These are phyloP conservation scores for Umimayanthus kanabou DNA, from an alignment of 92 coral and sea anemone species.

Conservation along the genomic window DNA sequence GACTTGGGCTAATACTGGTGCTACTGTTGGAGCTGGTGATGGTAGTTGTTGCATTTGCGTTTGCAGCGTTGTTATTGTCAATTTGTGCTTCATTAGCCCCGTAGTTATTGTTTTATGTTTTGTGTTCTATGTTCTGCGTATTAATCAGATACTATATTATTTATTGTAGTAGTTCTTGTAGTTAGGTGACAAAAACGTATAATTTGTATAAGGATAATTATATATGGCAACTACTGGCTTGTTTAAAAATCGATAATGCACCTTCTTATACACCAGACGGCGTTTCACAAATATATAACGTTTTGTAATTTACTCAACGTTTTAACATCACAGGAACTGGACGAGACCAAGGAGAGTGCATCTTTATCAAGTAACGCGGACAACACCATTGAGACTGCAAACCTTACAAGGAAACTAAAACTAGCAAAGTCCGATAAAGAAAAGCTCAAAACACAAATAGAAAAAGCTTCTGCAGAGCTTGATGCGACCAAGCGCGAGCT, in stretches of 20 bases:
- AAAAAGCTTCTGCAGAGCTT: conserved; percentile 8
- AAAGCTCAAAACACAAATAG: neutral
- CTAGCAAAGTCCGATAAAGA: neutral
- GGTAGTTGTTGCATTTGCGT: too few species aligned
- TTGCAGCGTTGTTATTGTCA: too few species aligned
- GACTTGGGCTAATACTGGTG: too few species aligned
- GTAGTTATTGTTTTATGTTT: too few species aligned
- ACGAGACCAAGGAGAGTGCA: neutral
- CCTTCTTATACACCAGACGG: neutral
- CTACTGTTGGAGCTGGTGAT: too few species aligned
- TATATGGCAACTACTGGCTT: too few species aligned
- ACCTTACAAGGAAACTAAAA: conserved; percentile 6
- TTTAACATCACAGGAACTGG: neutral
- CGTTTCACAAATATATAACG: neutral
- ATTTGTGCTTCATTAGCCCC: too few species aligned
- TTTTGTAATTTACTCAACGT: neutral
- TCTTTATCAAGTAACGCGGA: neutral
- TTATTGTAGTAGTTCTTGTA: too few species aligned
- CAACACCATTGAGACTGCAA: neutral
- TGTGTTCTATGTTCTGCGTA: too few species aligned
- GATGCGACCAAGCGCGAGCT: conserved; percentile 12
- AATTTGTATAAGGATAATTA: too few species aligned
- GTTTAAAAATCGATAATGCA: neutral
- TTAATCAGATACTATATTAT: too few species aligned
- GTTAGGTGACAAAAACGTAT: too few species aligned